Evolutionary conservation across 2,797 vertebrate genomes (phyloP).

Genomic region (Arctocebus calabarensis): DNA sequence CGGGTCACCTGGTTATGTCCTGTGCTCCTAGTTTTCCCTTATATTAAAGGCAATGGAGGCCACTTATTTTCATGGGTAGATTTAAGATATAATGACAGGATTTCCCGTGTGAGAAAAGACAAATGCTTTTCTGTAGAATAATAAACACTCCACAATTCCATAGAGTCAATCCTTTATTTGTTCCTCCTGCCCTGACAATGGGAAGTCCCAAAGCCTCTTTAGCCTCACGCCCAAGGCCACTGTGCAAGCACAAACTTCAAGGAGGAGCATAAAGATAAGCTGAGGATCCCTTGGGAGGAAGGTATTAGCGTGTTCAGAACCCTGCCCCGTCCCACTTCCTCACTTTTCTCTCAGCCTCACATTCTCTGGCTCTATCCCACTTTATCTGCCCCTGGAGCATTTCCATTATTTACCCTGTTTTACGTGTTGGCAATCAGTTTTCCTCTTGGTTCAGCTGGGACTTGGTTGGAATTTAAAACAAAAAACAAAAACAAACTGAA

Average conservation of each 20-base stretch:
- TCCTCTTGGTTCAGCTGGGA: conserved; percentile 57
- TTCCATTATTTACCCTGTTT: conserved; percentile 53
- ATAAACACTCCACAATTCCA: conserved; percentile 72
- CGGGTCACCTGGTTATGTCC: background rate
- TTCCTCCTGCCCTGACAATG: conserved; percentile 58
- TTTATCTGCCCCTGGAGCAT: background rate
- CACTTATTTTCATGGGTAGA: conserved; percentile 15
- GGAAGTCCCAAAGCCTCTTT: conserved; percentile 49
- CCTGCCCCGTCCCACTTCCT: background rate
- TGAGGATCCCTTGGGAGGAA: conserved; percentile 35
- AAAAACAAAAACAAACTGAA: background rate
- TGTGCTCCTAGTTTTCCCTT: background rate
- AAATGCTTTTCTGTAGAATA: conserved; percentile 75
- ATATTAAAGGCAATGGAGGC: background rate
- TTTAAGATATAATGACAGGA: conserved; percentile 69
- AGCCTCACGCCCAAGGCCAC: conserved; percentile 49
- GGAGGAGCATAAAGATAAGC: conserved; percentile 60
- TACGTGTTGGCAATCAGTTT: conserved; percentile 59
- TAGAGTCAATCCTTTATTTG: conserved; percentile 60
- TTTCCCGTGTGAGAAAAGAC: conserved; percentile 63
- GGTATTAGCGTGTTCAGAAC: background rate
- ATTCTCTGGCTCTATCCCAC: background rate
- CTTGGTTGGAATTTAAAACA: conserved; percentile 36
- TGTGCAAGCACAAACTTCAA: conserved; percentile 12
- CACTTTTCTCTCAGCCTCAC: background rate